phyloP scores from a whole-genome alignment of 2,888 invertebrate genomes.

The Rotaria magnacalcarata region DNA sequence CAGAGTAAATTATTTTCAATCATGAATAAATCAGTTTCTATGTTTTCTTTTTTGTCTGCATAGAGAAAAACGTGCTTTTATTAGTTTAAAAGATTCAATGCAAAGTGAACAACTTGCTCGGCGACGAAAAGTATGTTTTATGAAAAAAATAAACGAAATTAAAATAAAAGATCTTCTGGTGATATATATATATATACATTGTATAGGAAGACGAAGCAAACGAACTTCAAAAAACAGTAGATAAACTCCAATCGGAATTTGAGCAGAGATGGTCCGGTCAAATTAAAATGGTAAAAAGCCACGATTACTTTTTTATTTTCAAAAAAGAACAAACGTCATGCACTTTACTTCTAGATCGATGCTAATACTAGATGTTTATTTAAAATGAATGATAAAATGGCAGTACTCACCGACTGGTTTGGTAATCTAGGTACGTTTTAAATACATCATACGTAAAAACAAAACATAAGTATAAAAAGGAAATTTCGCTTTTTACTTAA shows the following conservation, averaged over 20 bases:
- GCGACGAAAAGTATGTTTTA: background rate
- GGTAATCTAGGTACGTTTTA: background rate
- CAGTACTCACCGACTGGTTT: background rate
- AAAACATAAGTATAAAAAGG: background rate
- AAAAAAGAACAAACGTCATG: background rate
- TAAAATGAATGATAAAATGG: constrained; percentile 30
- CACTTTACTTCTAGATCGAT: background rate
- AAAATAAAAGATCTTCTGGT: too few species aligned
- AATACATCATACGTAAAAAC: background rate
- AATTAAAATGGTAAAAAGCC: background rate
- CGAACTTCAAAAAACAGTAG: background rate
- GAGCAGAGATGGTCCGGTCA: background rate
- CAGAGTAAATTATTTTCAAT: background rate
- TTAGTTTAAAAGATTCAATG: background rate
- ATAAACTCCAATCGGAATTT: background rate
- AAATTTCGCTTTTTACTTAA: background rate
- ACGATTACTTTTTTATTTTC: too few species aligned
- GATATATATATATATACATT: too few species aligned
- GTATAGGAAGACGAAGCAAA: background rate
- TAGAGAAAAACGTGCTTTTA: background rate
- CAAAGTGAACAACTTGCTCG: background rate
- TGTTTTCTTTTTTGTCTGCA: too few species aligned
- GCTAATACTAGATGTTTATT: background rate
- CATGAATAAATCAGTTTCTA: too few species aligned
- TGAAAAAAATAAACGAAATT: too few species aligned